Conservation (phyloP, 2,113 vertebrate genomes). For the Cromileptes altivelis region DNA sequence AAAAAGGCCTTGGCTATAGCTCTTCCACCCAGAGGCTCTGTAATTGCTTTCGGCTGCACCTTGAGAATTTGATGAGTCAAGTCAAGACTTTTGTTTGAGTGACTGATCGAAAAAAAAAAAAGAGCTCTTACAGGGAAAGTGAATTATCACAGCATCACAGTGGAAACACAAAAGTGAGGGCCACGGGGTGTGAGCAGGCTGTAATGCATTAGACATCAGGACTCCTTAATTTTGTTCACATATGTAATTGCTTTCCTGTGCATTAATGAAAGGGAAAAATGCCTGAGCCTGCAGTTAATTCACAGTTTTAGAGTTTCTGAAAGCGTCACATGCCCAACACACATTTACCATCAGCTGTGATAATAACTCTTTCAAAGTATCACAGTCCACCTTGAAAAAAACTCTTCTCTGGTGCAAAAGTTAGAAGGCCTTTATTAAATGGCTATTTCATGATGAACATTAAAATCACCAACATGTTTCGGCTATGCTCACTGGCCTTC, state of each 20-base stretch:
- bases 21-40: conserved; percentile 66
- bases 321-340: not conserved
- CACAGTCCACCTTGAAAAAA: not conserved
- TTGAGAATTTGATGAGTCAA: conserved; percentile 81
- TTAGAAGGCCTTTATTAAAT: too few species aligned
- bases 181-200: conserved; percentile 29
- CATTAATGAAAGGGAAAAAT: conserved; percentile 34
- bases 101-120: conserved; percentile 53
- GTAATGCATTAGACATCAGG: conserved; percentile 52
- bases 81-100: conserved; percentile 73
- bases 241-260: conserved; percentile 58
- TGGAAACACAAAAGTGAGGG: conserved; percentile 51
- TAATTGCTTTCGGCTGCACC: conserved; percentile 82
- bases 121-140: conserved; percentile 53
- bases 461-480: too few species aligned
- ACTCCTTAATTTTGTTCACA: conserved; percentile 37
- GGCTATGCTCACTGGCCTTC: too few species aligned
- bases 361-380: not conserved
- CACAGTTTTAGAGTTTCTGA: conserved; percentile 12
- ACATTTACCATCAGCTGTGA: not conserved
- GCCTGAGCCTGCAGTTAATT: conserved; percentile 34
- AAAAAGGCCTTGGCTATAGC: conserved; percentile 56
- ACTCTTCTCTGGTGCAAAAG: too few species aligned
- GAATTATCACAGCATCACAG: conserved; percentile 65
- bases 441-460: too few species aligned